Percentiles rank a stretch among this genome's conserved stretches.
These are phyloP conservation scores for Chaetops frenatus DNA, from an alignment of 2,113 vertebrate species.

Conservation along the genomic window DNA sequence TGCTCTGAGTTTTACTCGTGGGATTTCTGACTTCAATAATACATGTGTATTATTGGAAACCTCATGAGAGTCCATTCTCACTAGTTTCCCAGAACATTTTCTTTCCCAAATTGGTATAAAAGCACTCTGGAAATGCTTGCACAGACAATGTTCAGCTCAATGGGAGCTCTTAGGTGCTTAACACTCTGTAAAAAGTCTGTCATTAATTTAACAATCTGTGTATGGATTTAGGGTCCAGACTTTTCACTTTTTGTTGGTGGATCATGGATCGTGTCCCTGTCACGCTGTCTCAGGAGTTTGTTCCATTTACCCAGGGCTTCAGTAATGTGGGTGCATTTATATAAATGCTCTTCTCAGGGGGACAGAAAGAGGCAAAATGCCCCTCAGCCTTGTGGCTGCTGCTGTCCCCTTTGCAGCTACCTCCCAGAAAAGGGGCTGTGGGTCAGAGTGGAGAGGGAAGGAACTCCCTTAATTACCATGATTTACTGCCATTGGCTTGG, in stretches of 20 bases:
- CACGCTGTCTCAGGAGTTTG: not conserved
- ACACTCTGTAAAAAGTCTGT: slow-evolving; percentile 7
- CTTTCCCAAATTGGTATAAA: slow-evolving; percentile 32
- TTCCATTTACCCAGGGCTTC: not conserved
- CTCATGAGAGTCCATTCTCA: slow-evolving; percentile 48
- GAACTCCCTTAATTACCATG: not conserved
- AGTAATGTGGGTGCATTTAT: not conserved
- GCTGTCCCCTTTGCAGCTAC: not conserved
- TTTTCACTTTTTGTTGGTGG: not conserved
- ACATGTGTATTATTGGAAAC: slow-evolving; percentile 50
- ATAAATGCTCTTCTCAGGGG: not conserved
- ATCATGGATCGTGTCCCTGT: not conserved
- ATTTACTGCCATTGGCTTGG: slow-evolving; percentile 16
- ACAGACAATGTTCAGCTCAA: not conserved
- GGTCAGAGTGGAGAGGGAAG: not conserved
- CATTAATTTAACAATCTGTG: slow-evolving; percentile 1
- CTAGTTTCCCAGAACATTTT: slow-evolving; percentile 44
- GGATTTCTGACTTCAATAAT: slow-evolving; percentile 55
- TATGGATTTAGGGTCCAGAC: not conserved
- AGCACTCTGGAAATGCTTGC: not conserved
- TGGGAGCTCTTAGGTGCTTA: not conserved
- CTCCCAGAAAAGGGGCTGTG: not conserved
- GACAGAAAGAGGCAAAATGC: not conserved
- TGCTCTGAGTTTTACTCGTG: not conserved
- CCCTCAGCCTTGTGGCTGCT: not conserved